Evolutionary conservation across 2,888 invertebrate genomes (phyloP).

Genomic region (Morpho achilles): DNA sequence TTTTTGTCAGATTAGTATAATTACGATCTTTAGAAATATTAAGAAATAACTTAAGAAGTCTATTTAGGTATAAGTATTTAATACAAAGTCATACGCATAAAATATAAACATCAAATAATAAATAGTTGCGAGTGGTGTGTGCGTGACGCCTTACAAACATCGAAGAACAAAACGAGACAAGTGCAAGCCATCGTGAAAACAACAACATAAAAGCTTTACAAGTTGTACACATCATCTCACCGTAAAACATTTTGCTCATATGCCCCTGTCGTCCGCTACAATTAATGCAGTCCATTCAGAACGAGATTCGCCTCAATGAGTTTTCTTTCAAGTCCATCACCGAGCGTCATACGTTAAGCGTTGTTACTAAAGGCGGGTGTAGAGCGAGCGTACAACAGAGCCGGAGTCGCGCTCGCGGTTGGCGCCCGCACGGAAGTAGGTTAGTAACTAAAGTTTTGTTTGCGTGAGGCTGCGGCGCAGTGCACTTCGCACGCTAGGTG

Average conservation of each 20-base stretch:
- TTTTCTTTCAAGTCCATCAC: conserved; percentile 64
- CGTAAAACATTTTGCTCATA: conserved; percentile 74
- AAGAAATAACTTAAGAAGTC: no score
- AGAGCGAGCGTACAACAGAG: conserved; percentile 31
- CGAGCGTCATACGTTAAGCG: conserved; percentile 51
- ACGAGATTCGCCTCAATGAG: conserved; percentile 44
- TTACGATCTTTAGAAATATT: no score
- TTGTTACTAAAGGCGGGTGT: conserved; percentile 26
- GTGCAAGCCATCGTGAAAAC: conserved; percentile 66
- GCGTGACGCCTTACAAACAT: conserved; percentile 49
- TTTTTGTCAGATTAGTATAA: no score
- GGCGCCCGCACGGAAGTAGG: conserved; percentile 79
- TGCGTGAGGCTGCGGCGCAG: conserved; percentile 77
- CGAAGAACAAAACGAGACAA: conserved; percentile 47
- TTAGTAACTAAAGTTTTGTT: conserved; percentile 79
- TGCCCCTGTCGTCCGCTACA: conserved; percentile 55
- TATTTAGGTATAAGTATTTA: no score
- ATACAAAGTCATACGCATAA: neutral
- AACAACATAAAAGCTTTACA: conserved; percentile 51
- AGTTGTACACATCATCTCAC: conserved; percentile 70
- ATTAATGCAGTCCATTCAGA: conserved; percentile 64
- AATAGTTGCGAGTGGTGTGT: conserved; percentile 44
- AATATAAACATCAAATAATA: conserved; percentile 8
- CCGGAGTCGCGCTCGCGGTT: conserved; percentile 61
- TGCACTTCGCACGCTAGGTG: conserved; percentile 50